Evolutionary conservation across 37 sponge, comb jelly and placozoan species (phyloP), one percentile per base, ranked within the genome.

Genomic region (Cladorhizidae sp.): DNA sequence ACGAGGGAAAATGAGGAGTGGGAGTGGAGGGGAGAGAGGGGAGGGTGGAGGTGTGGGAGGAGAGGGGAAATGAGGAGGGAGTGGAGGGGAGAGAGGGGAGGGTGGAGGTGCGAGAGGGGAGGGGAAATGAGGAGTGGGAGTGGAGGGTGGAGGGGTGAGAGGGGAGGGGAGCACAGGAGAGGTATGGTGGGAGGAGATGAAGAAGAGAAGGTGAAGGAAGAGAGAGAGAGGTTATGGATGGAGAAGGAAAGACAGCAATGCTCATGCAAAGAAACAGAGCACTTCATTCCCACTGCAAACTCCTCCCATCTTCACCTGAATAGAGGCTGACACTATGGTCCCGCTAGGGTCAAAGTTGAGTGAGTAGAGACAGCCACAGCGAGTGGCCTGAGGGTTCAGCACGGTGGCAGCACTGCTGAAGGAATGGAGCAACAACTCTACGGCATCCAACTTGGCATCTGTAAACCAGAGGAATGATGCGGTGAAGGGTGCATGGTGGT

Each of bases 261-360:
- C 64, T 35, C 40, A 33, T 23, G 12, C 64, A 35, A 64, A 9
- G 32, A 26, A 40, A 17, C 23, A 72, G n/a, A n/a, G n/a, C n/a
- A n/a, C n/a, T n/a, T n/a, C n/a, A n/a, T n/a, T 52, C n/a, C 29
- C 9, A 64, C 17, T 54, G 17, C 51, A 67, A 14, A 43, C 1
- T 26, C 20, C 3, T n/a, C n/a, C n/a, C n/a, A n/a, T n/a, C n/a
- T 85, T 84, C 36, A 95, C 96, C 75, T 76, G 83, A 17, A 94
- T 72, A 32, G 88, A 49, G 22, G 95, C 97, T 32, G 85, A 88
- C 0, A 85, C 73, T 17, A 96, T 73, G 50, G 56, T 73, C 11
- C 99, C 99, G 26, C 86, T 63, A 38, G 93, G 83, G 87, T 96
- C 97, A 87, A 96, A 99, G 81, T 96, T 88, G 61, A 99, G 77